Conservation (phyloP, 2,113 vertebrate genomes). For the Osmerus mordax region DNA sequence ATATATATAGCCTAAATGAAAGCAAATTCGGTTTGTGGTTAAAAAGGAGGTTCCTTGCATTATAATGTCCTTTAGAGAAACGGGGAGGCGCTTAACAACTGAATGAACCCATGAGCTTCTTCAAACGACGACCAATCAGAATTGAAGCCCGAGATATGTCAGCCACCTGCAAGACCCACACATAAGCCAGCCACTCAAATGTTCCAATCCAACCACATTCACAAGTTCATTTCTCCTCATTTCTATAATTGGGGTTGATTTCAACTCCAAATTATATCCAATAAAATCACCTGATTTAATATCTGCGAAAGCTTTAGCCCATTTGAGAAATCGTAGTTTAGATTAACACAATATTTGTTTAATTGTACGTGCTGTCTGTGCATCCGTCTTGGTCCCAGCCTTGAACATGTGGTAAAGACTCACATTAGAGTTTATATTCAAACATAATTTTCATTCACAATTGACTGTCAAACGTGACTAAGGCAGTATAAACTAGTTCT, state of each 20-base stretch:
- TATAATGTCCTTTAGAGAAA: conserved; percentile 97
- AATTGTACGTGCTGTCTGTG: conserved; percentile 61
- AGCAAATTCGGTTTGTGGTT: conserved; percentile 98
- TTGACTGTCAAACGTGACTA: background rate
- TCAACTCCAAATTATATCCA: conserved; percentile 73
- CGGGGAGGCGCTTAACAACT: conserved; percentile 94
- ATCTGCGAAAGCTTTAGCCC: conserved; percentile 64
- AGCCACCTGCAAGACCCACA: conserved; percentile 49
- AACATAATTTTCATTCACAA: background rate
- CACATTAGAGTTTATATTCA: background rate
- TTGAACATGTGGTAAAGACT: conserved; percentile 7
- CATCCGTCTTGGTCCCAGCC: conserved; percentile 15
- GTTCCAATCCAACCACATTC: conserved; percentile 50
- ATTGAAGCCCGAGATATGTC: conserved; percentile 81
- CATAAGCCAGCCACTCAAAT: conserved; percentile 55
- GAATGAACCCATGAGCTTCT: conserved; percentile 89
- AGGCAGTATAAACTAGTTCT: background rate
- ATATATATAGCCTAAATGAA: conserved; percentile 95
- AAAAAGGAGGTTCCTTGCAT: conserved; percentile 95
- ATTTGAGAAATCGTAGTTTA: conserved; percentile 62
- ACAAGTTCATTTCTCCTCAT: conserved; percentile 75
- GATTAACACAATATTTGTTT: conserved; percentile 67
- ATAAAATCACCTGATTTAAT: conserved; percentile 75
- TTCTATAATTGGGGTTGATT: conserved; percentile 75
- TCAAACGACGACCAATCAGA: conserved; percentile 91